Evolutionary conservation across 2,888 invertebrate species (phyloP).

Genomic region (Lordiphosa fenestrarum): DNA sequence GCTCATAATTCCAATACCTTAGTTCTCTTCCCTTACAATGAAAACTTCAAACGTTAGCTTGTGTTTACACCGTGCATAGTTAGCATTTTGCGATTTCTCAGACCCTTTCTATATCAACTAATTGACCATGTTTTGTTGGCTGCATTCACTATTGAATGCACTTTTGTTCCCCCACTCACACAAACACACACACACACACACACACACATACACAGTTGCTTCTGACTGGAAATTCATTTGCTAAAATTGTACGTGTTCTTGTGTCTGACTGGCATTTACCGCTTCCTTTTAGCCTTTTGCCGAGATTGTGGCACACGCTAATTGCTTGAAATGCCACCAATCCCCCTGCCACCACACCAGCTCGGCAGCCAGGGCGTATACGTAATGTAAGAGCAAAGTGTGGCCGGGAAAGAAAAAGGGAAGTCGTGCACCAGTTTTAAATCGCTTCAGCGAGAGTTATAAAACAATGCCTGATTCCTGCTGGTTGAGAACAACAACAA

Average conservation of each 20-base stretch:
- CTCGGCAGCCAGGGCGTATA: constrained; percentile 21
- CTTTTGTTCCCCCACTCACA: background rate
- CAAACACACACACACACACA: background rate
- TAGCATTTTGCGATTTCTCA: background rate
- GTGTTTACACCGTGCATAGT: background rate
- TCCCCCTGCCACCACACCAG: constrained; percentile 8
- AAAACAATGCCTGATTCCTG: constrained; percentile 40
- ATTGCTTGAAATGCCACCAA: constrained; percentile 57
- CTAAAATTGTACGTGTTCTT: constrained; percentile 32
- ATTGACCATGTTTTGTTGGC: constrained; percentile 12
- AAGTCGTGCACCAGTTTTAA: constrained; percentile 40
- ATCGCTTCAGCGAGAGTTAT: constrained; percentile 35
- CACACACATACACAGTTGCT: background rate
- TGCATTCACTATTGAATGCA: constrained; percentile 5
- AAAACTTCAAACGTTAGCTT: no score
- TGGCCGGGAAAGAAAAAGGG: background rate
- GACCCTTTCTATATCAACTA: constrained; percentile 4
- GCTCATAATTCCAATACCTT: no score
- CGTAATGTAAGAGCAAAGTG: constrained; percentile 41
- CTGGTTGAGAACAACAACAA: no score
- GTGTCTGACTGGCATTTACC: constrained; percentile 44
- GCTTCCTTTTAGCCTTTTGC: constrained; percentile 51
- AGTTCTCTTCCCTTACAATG: no score
- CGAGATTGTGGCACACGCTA: constrained; percentile 68
- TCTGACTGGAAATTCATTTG: constrained; percentile 43